phyloP scores from a whole-genome alignment of 2,888 invertebrate species.

The Gymnocheta viridis region DNA sequence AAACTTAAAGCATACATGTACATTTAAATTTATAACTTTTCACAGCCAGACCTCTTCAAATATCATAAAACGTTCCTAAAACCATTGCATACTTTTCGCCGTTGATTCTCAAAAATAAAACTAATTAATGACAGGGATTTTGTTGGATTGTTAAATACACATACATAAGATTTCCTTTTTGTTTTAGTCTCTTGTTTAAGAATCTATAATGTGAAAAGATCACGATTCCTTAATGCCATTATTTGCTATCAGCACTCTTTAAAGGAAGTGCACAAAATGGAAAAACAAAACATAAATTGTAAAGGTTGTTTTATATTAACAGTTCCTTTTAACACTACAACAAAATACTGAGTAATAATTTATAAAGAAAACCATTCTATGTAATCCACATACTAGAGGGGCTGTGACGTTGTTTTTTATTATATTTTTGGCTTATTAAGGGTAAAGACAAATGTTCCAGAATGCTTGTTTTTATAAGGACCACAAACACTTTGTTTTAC shows the following conservation, averaged over 20 bases:
- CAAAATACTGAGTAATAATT: slow-evolving; percentile 52
- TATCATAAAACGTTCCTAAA: background rate
- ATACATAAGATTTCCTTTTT: slow-evolving; percentile 20
- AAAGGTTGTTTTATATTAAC: slow-evolving; percentile 12
- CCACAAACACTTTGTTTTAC: slow-evolving; percentile 38
- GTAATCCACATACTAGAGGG: slow-evolving; percentile 50
- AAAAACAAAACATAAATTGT: slow-evolving; percentile 23
- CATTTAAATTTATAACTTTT: background rate
- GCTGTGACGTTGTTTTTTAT: slow-evolving; percentile 77
- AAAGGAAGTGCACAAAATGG: background rate
- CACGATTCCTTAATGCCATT: slow-evolving; percentile 64
- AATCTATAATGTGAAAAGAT: slow-evolving; percentile 60
- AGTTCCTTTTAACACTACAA: slow-evolving; percentile 16
- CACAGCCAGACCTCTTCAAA: background rate
- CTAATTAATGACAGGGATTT: slow-evolving; percentile 57
- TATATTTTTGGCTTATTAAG: slow-evolving; percentile 70
- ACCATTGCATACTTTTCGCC: slow-evolving; percentile 51
- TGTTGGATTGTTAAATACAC: slow-evolving; percentile 30
- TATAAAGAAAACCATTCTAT: slow-evolving; percentile 50
- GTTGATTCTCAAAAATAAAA: slow-evolving; percentile 23
- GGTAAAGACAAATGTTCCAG: slow-evolving; percentile 63
- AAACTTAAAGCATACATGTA: background rate
- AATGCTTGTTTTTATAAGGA: slow-evolving; percentile 12
- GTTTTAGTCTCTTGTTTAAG: slow-evolving; percentile 22
- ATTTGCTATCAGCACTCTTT: slow-evolving; percentile 31